Base-by-base conservation (phyloP, 64 coral and sea anemone genomes). In the Catalaphyllia jardinei region DNA sequence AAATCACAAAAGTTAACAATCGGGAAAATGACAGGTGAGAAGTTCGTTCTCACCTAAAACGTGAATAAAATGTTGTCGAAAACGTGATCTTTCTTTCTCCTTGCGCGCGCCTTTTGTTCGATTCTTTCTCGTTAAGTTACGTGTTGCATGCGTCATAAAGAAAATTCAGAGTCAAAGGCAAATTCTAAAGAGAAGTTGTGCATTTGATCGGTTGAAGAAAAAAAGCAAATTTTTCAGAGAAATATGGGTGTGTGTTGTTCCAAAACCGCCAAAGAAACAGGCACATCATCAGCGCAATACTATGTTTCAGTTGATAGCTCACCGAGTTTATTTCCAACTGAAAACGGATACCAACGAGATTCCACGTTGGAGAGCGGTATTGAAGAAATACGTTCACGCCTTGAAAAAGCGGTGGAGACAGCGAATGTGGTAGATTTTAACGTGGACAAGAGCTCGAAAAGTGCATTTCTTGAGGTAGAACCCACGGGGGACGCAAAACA, bases 121-220 rank as follows among this genome's bases (percentile, higher is more conserved):
- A 57, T 57, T 16, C 10, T 63, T 35, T 29, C 2, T 81, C 14
- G 4, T 62, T 63, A 62, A 10, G 42, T 85, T 67, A 85, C 81
- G 63, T 85, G 8, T 71, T 51, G 42, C 14, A 52, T 14, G 24
- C 81, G 81, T 85, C 81, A 85, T 17, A 42, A 85, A 71, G 17
- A 71, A 49, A 85, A 46, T 85, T 85, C 22, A 85, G 24, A 51
- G 4, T 3, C 39, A 67, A 51, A 11, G 22, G 54, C 54, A 57
- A 57, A 16, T 85, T 71, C 63, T 8, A n/a, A 7, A 11, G 80
- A 13, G 24, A 49, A 69, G 63, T 28, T 51, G 33, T 42, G 24
- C 38, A 18, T 38, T 17, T 35, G 35, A 69, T 39, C 62, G 60
- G 2, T 69, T 35, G 28, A 28, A n/a, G 16, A 51, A 51, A 49